Evolutionary conservation across 2,888 invertebrate species (phyloP), one percentile per base, ranked within the genome.

Genomic region (Deilephila porcellus): DNA sequence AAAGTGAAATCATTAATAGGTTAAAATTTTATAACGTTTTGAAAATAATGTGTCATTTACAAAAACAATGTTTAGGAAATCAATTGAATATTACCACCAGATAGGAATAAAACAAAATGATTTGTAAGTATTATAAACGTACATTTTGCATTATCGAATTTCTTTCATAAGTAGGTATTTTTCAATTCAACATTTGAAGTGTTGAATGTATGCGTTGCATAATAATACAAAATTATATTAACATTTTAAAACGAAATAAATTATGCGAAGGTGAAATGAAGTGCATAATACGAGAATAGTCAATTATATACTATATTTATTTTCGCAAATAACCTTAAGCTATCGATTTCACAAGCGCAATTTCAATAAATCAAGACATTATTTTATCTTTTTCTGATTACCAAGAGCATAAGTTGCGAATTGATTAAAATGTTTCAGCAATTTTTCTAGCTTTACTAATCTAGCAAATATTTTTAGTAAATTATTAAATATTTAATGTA

Each of bases 1-100:
- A 60, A 87, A 86, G 78, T 32, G 25, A 25, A 25, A 1, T 25
- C 1, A 32, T 32, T 32, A 1, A 32, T 32, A 4, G 5, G 32
- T 2, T 32, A n/a, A n/a, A n/a, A n/a, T n/a, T n/a, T n/a, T n/a
- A n/a, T 32, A 32, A 32, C 32, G 32, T 2, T 25, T 32, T 32
- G 5, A 32, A 32, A 32, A 32, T 32, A 2, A 32, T 32, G 2
- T 32, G 32, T 32, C 32, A 2, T 32, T 32, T 32, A 32, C 4
- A 4, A 32, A 32, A 32, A 32, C 32, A 32, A 3, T 32, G 32
- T 5, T 32, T 32, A 32, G 32, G 32, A 32, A 5, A 32, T 32
- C 32, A 32, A 32, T 32, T 32, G 32, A 32, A 32, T 32, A 5
- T 32, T 32, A 32, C 32, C 32, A 32, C 5, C 25, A 25, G 25